These are phyloP conservation scores for Rhea pennata DNA, from an alignment of 2,113 vertebrate genomes.

Conservation along the genomic window DNA sequence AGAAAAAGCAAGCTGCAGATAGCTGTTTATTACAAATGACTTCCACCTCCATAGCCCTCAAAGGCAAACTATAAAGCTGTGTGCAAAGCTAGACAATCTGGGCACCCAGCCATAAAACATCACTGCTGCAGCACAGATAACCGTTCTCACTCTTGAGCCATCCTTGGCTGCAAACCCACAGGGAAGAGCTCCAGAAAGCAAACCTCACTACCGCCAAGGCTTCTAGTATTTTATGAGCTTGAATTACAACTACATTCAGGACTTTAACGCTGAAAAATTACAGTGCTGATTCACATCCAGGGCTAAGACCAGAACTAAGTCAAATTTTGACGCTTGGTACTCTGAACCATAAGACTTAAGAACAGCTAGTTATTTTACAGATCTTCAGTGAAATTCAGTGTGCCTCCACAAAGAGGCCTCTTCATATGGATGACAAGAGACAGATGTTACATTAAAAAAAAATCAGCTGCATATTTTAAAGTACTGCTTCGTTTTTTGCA, in stretches of 20 bases:
- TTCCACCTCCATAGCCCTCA: conserved; percentile 72
- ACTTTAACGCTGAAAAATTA: background rate
- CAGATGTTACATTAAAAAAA: background rate
- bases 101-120: conserved; percentile 88
- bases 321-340: background rate
- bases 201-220: conserved; percentile 21
- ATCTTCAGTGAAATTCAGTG: background rate
- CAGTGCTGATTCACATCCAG: background rate
- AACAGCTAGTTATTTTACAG: background rate
- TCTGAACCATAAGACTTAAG: background rate
- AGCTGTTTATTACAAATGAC: conserved; percentile 70
- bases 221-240: conserved; percentile 29
- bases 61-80: conserved; percentile 77
- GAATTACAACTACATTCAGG: background rate
- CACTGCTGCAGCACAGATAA: conserved; percentile 82
- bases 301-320: background rate
- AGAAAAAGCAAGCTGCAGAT: conserved; percentile 45
- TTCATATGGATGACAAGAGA: background rate
- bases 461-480: background rate
- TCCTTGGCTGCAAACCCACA: conserved; percentile 74
- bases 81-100: conserved; percentile 80
- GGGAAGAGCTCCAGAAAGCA: conserved; percentile 69
- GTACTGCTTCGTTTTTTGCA: background rate
- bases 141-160: conserved; percentile 75
- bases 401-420: background rate